phyloP scores from a whole-genome alignment of 2,888 invertebrate species.

The Operophtera brumata region DNA sequence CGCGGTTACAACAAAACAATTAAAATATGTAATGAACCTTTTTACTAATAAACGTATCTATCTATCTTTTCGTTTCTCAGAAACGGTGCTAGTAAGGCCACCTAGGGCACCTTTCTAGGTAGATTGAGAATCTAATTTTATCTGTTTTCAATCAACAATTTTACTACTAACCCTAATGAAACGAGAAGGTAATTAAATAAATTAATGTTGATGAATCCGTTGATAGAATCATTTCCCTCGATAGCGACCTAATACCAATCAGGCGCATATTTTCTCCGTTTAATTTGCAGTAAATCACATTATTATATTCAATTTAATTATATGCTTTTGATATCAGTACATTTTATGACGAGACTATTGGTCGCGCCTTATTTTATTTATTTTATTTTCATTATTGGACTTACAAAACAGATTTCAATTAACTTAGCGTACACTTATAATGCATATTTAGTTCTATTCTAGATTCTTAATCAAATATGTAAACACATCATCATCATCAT shows the following conservation, averaged over 20 bases:
- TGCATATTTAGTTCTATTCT: too few relatives aligned
- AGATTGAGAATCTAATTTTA: neutral
- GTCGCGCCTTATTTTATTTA: conserved; percentile 24
- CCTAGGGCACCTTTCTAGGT: too few relatives aligned
- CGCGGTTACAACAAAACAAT: too few relatives aligned
- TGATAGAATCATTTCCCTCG: conserved; percentile 29
- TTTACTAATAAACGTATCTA: too few relatives aligned
- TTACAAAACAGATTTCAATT: too few relatives aligned
- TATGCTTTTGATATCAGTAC: conserved; percentile 35
- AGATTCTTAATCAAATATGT: too few relatives aligned
- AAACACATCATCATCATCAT: too few relatives aligned
- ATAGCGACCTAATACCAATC: conserved; percentile 26
- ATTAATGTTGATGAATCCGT: conserved; percentile 18
- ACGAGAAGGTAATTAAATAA: conserved; percentile 26
- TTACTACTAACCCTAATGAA: conserved; percentile 15
- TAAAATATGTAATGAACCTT: too few relatives aligned
- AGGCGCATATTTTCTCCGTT: conserved; percentile 24
- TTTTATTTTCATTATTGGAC: neutral
- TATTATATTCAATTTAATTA: conserved; percentile 62
- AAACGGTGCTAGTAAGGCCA: too few relatives aligned
- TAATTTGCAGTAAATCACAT: conserved; percentile 61
- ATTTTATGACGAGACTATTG: conserved; percentile 11
- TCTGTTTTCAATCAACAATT: conserved; percentile 20
- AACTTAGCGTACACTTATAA: too few relatives aligned
- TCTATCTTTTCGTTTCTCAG: too few relatives aligned